A percentile compares a stretch with the other conserved stretches of the same genome.
Evolutionary conservation across 2,113 vertebrate genomes (phyloP).

Genomic region (Strix uralensis): DNA sequence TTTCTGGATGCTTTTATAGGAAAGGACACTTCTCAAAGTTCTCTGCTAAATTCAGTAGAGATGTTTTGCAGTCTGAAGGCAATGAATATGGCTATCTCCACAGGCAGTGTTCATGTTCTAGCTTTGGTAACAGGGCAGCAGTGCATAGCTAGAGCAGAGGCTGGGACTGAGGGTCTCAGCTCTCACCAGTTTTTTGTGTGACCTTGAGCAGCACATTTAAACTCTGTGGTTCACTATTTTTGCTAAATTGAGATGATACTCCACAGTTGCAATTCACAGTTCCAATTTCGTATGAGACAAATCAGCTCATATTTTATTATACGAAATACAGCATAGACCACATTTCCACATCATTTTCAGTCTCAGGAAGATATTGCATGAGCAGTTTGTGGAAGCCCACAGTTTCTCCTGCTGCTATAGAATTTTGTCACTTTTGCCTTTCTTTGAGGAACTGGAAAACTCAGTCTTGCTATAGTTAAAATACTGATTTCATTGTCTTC

Average conservation of each 20-base stretch:
- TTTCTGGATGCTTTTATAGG: neutral
- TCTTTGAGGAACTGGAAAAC: neutral
- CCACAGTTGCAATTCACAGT: neutral
- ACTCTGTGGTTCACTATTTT: neutral
- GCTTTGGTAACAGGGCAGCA: neutral
- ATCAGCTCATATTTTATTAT: neutral
- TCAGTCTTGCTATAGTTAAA: neutral
- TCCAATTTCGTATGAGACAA: neutral
- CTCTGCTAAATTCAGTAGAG: neutral
- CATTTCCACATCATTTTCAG: neutral
- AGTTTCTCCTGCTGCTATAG: neutral
- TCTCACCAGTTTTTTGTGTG: neutral
- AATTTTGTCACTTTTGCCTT: neutral
- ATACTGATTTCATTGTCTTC: neutral
- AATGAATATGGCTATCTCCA: neutral
- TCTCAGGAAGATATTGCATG: neutral
- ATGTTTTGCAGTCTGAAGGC: neutral
- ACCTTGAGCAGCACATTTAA: neutral
- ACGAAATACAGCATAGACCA: neutral
- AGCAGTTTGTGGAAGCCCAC: neutral
- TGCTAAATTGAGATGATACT: neutral
- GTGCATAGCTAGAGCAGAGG: neutral
- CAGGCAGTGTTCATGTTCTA: neutral
- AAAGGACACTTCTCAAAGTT: neutral
- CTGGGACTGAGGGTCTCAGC: neutral